Conservation (phyloP, 2,888 invertebrate genomes). For the Lepidonotus clava region DNA sequence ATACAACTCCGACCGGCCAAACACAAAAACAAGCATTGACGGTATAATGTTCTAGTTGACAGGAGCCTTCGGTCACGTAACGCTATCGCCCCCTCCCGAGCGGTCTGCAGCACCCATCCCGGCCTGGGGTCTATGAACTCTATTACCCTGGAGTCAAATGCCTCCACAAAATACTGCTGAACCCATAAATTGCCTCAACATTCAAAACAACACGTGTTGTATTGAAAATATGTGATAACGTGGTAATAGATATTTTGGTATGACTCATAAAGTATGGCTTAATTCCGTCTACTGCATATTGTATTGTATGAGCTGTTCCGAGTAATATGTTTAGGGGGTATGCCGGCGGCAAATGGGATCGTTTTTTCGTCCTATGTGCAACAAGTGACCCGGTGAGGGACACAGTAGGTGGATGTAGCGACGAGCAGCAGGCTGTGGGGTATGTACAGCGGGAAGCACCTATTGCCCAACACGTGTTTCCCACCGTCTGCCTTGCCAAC, state of each 20-base stretch:
- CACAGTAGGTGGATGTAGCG: background rate
- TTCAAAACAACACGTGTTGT: too few relatives aligned
- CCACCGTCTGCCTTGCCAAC: background rate
- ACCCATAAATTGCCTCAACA: too few relatives aligned
- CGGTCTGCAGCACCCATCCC: background rate
- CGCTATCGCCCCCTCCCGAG: background rate
- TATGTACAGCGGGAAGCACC: background rate
- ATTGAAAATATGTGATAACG: too few relatives aligned
- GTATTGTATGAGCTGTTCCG: too few relatives aligned
- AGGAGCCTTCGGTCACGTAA: background rate
- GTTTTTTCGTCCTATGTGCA: too few relatives aligned
- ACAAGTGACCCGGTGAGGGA: too few relatives aligned
- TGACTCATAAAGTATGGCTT: too few relatives aligned
- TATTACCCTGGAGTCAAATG: background rate
- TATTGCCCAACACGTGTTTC: constrained; percentile 24
- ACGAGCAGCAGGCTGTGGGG: background rate
- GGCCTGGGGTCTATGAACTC: background rate
- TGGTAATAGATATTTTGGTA: too few relatives aligned
- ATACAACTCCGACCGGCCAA: background rate
- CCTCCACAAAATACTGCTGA: too few relatives aligned
- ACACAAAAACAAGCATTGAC: background rate
- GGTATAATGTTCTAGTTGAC: background rate
- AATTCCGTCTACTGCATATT: too few relatives aligned
- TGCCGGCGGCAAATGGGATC: too few relatives aligned
- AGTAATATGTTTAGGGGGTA: too few relatives aligned